These are phyloP conservation scores for Megamerina dolium DNA, from an alignment of 2,888 invertebrate genomes.

Conservation along the genomic window DNA sequence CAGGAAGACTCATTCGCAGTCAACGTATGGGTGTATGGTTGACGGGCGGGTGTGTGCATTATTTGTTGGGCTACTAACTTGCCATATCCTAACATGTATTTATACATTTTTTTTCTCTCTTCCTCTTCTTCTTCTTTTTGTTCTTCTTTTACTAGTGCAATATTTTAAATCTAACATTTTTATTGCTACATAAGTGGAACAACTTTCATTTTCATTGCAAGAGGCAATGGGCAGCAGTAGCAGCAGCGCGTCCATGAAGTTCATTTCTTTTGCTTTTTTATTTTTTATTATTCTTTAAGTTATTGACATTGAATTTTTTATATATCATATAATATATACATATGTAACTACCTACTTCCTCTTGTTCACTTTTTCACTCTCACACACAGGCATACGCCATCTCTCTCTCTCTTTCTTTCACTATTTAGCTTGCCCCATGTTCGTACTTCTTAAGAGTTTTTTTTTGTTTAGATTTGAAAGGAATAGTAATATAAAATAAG, in stretches of 20 bases:
- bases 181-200: conserved; percentile 32
- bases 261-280: conserved; percentile 3
- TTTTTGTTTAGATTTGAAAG: too few species aligned
- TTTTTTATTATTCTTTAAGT: conserved; percentile 24
- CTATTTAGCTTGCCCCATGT: too few species aligned
- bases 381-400: too few species aligned
- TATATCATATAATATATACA: too few species aligned
- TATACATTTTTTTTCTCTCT: conserved; percentile 3
- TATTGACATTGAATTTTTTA: conserved; percentile 26
- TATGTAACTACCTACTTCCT: too few species aligned
- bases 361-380: too few species aligned
- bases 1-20: conserved; percentile 25
- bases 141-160: conserved; percentile 28
- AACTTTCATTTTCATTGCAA: conserved; percentile 17
- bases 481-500: too few species aligned
- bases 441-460: too few species aligned
- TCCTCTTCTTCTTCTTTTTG: conserved; percentile 3
- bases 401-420: too few species aligned
- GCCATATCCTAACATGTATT: too few species aligned
- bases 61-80: too few species aligned
- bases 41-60: conserved; percentile 11
- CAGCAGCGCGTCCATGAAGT: background rate
- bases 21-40: conserved; percentile 17
- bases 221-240: conserved; percentile 3
- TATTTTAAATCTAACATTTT: conserved; percentile 43